A percentile compares a stretch with the other conserved stretches of the same genome.
These are phyloP conservation scores for Phrynosoma blainvillii DNA, from an alignment of 2,113 vertebrate species.

Conservation along the genomic window DNA sequence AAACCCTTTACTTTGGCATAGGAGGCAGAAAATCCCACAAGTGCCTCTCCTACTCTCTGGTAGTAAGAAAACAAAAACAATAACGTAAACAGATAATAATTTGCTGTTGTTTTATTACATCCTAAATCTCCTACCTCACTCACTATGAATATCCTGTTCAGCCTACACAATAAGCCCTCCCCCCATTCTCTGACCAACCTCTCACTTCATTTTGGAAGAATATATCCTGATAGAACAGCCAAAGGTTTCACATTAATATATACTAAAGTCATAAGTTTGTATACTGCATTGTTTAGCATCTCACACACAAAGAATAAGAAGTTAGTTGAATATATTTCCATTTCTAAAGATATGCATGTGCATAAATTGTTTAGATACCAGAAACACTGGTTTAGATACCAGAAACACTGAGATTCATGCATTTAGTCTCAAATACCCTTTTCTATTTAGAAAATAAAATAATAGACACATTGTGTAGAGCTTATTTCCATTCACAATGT, in stretches of 20 bases:
- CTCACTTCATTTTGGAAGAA: background rate
- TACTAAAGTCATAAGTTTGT: background rate
- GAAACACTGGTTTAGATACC: background rate
- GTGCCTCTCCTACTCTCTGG: background rate
- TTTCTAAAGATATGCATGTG: background rate
- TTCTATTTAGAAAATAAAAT: conserved; percentile 36
- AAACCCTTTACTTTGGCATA: background rate
- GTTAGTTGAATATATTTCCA: background rate
- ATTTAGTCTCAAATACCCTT: conserved; percentile 1
- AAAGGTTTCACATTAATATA: background rate
- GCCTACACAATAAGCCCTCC: no score
- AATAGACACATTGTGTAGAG: conserved; percentile 33
- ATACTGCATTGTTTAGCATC: background rate
- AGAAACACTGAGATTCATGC: background rate
- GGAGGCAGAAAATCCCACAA: background rate
- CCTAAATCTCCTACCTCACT: no score
- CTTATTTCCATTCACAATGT: conserved; percentile 52
- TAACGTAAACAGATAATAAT: background rate
- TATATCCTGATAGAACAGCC: background rate
- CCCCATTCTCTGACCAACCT: no score
- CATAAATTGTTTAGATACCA: background rate
- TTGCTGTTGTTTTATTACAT: no score
- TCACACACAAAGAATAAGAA: background rate
- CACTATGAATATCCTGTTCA: no score
- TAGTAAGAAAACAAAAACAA: background rate